These are phyloP conservation scores for Lutraria rhynchaena DNA, from an alignment of 1,140 invertebrate species.

Conservation along the genomic window DNA sequence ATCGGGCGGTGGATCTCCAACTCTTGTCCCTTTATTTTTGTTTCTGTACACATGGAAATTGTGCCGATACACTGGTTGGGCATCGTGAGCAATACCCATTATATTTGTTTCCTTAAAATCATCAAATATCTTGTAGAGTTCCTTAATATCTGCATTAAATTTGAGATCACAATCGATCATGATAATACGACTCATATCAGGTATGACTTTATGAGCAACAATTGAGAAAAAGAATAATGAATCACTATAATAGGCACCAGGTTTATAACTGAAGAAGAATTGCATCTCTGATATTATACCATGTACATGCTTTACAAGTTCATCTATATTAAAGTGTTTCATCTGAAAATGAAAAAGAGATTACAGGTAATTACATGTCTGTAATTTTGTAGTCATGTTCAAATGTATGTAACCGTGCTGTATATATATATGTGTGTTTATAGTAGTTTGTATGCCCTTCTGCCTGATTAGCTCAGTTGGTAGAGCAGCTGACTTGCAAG, in stretches of 20 bases:
- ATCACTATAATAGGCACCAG: conserved; percentile 92
- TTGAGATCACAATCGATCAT: conserved; percentile 92
- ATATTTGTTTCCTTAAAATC: conserved; percentile 85
- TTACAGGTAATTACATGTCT: too few species aligned
- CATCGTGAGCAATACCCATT: conserved; percentile 90
- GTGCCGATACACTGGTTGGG: conserved; percentile 92
- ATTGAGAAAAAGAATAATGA: conserved; percentile 91
- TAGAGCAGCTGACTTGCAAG: too few species aligned
- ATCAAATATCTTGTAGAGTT: conserved; percentile 88
- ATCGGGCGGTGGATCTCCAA: conserved; percentile 85
- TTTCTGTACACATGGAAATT: conserved; percentile 88
- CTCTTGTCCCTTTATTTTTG: conserved; percentile 85
- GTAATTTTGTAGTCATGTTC: not conserved
- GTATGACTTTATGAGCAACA: conserved; percentile 88
- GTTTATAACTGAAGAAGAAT: conserved; percentile 89
- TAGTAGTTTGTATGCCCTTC: too few species aligned
- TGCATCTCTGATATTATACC: conserved; percentile 88
- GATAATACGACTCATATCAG: conserved; percentile 84
- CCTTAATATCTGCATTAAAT: conserved; percentile 87
- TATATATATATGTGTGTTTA: too few species aligned
- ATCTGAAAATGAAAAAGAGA: conserved; percentile 82
- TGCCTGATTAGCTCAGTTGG: too few species aligned
- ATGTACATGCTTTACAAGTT: conserved; percentile 85
- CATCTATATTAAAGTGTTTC: conserved; percentile 86
- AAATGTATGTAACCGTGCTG: too few species aligned